Evolutionary conservation across 2,113 vertebrate species (phyloP).

Genomic region (Protobothrops mucrosquamatus): DNA sequence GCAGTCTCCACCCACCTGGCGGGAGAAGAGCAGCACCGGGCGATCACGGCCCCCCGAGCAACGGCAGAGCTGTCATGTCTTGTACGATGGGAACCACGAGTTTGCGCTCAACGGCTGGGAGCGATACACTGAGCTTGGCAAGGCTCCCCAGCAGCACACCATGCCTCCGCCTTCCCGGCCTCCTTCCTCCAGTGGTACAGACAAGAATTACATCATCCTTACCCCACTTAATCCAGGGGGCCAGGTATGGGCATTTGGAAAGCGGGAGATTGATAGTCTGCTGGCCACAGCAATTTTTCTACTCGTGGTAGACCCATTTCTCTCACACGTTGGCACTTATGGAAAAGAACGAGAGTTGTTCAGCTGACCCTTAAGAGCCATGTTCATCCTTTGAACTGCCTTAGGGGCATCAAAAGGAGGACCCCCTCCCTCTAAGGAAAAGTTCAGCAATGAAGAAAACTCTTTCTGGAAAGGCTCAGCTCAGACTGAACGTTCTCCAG

Average conservation of each 20-base stretch:
- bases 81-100: conserved; percentile 72
- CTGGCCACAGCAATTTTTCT: background rate
- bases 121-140: conserved; percentile 77
- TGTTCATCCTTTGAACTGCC: background rate
- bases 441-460: background rate
- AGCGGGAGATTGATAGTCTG: background rate
- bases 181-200: conserved; percentile 69
- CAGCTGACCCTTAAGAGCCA: background rate
- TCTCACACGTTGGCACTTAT: background rate
- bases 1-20: conserved; percentile 77
- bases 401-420: background rate
- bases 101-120: conserved; percentile 74
- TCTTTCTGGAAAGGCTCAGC: background rate
- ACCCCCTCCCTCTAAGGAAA: background rate
- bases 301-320: too few species aligned
- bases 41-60: conserved; percentile 72
- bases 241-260: conserved; percentile 76
- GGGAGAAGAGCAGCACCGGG: conserved; percentile 74
- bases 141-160: conserved; percentile 56
- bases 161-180: conserved; percentile 59
- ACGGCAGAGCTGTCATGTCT: conserved; percentile 79
- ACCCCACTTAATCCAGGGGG: conserved; percentile 86
- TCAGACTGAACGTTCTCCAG: background rate
- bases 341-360: background rate
- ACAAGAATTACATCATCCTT: conserved; percentile 95